phyloP scores from a whole-genome alignment of 2,888 invertebrate genomes.

The Tipula lateralis region DNA sequence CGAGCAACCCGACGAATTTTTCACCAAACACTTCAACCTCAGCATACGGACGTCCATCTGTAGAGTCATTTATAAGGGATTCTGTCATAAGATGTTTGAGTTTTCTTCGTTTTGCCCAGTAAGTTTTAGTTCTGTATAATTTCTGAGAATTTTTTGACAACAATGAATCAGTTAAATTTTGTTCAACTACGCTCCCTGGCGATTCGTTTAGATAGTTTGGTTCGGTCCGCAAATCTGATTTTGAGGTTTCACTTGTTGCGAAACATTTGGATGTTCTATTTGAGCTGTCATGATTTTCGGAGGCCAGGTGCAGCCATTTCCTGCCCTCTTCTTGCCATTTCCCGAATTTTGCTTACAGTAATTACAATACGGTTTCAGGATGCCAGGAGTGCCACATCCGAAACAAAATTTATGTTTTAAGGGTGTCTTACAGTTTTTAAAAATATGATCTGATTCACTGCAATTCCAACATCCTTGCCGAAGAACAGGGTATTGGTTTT shows the following conservation, averaged over 20 bases:
- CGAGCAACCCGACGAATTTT: constrained; percentile 20
- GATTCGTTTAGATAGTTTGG: too few species aligned
- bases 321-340: background rate
- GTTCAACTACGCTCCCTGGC: too few species aligned
- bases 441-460: background rate
- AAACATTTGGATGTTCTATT: background rate
- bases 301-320: too few species aligned
- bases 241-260: too few species aligned
- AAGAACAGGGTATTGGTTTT: too few species aligned
- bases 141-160: background rate
- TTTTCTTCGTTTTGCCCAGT: background rate
- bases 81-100: background rate
- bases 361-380: too few species aligned
- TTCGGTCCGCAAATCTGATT: background rate
- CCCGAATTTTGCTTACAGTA: too few species aligned
- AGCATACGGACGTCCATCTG: constrained; percentile 33
- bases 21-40: background rate
- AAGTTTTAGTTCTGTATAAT: background rate
- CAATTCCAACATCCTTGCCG: background rate
- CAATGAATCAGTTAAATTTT: too few species aligned
- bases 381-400: background rate
- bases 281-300: background rate
- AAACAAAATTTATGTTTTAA: background rate
- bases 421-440: background rate
- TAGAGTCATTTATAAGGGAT: background rate